A percentile compares a stretch with the other conserved stretches of the same genome.
Evolutionary conservation across 1,140 invertebrate genomes (phyloP).

Genomic region (Bombus waltoni): DNA sequence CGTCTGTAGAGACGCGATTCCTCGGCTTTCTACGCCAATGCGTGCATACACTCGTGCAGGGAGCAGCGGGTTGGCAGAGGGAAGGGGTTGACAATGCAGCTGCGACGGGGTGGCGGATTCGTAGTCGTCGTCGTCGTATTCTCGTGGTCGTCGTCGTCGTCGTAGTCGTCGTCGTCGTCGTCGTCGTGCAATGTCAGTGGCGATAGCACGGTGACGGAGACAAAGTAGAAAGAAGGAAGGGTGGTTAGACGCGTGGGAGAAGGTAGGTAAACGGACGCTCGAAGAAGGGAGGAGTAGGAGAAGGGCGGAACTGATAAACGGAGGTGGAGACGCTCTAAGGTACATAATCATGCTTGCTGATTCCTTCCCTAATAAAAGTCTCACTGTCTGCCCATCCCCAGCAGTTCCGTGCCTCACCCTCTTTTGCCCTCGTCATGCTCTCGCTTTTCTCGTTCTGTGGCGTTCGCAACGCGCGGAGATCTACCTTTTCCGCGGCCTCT

Average conservation of each 20-base stretch:
- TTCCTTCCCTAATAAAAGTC: conserved; percentile 83
- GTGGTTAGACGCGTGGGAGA: conserved; percentile 31
- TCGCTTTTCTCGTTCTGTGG: neutral
- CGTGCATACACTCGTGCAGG: conserved; percentile 66
- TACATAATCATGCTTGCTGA: conserved; percentile 83
- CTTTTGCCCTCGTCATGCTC: neutral
- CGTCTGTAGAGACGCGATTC: conserved; percentile 31
- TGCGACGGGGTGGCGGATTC: conserved; percentile 44
- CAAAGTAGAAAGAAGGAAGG: conserved; percentile 52
- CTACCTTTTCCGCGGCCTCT: conserved; percentile 58
- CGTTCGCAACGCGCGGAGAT: neutral
- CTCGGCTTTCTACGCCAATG: conserved; percentile 70
- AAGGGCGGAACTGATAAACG: conserved; percentile 60
- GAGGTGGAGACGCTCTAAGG: conserved; percentile 77
- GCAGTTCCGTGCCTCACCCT: conserved; percentile 42
- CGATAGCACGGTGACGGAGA: conserved; percentile 51
- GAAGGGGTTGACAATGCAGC: conserved; percentile 72
- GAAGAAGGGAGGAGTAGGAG: conserved; percentile 26
- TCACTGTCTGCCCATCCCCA: conserved; percentile 75
- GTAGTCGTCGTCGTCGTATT: conserved; percentile 48
- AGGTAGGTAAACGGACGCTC: conserved; percentile 15
- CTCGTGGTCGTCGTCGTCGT: conserved; percentile 45
- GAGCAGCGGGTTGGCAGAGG: conserved; percentile 37
- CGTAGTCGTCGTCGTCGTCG: conserved; percentile 26
- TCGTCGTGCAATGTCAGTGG: conserved; percentile 58